Conservation (phyloP, 2,888 invertebrate genomes). For the Hofmannophila pseudospretella region DNA sequence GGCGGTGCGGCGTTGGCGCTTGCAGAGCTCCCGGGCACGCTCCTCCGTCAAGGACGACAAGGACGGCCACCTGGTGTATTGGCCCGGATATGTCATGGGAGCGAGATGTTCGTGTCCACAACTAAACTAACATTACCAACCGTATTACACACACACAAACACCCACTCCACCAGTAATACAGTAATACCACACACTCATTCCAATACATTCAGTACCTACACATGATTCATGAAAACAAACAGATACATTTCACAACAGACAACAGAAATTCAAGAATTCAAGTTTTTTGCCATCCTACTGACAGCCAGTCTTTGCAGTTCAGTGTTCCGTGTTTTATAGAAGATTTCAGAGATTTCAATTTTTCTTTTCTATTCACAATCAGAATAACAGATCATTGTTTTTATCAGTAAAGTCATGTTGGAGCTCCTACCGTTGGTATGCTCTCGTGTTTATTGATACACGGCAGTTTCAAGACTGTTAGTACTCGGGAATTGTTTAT, state of each 20-base stretch:
- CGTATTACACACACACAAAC: slow-evolving; percentile 28
- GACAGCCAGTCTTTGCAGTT: slow-evolving; percentile 9
- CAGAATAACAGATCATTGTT: slow-evolving; percentile 9
- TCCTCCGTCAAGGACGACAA: slow-evolving; percentile 99
- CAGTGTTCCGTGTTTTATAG: slow-evolving; percentile 22
- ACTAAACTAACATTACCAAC: slow-evolving; percentile 62
- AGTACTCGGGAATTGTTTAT: slow-evolving; percentile 19
- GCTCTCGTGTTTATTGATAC: slow-evolving; percentile 2
- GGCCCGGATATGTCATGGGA: slow-evolving; percentile 98
- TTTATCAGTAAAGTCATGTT: slow-evolving; percentile 40
- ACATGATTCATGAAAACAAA: slow-evolving; percentile 5
- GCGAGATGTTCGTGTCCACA: slow-evolving; percentile 98
- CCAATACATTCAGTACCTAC: slow-evolving; percentile 4
- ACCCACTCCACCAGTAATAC: slow-evolving; percentile 17
- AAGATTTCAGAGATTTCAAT: slow-evolving; percentile 33
- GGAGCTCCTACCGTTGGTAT: slow-evolving; percentile 39
- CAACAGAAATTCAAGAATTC: slow-evolving; percentile 9
- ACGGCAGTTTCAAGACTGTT: slow-evolving; percentile 1
- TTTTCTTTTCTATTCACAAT: slow-evolving; percentile 29
- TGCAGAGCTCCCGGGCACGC: slow-evolving; percentile 88
- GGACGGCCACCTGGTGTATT: slow-evolving; percentile 99
- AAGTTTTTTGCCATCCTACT: slow-evolving; percentile 15
- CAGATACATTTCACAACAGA: slow-evolving; percentile 6
- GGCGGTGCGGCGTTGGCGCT: slow-evolving; percentile 32
- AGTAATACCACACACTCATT: slow-evolving; percentile 12